Percentiles rank a stretch among this genome's conserved stretches.
phyloP scores from a whole-genome alignment of 2,113 vertebrate genomes.

The Callionymus lyra region DNA sequence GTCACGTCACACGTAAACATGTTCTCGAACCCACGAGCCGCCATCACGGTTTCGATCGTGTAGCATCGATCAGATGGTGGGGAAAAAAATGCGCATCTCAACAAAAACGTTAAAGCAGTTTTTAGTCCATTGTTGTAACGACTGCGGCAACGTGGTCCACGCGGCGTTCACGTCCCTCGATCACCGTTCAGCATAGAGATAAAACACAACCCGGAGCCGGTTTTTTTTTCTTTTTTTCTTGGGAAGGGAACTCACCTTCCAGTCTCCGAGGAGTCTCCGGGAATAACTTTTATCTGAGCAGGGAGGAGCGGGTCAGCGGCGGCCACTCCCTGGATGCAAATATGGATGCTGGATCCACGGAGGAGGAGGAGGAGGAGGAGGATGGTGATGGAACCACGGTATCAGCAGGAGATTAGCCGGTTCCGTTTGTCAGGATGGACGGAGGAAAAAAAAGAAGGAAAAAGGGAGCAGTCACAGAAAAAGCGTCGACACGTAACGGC shows the following conservation, averaged over 20 bases:
- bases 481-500: conserved; percentile 2
- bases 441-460: no score
- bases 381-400: conserved; percentile 25
- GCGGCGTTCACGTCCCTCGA: conserved; percentile 12
- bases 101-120: conserved; percentile 32
- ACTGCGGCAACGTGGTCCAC: conserved; percentile 52
- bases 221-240: no score
- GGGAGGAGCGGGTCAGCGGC: conserved; percentile 8
- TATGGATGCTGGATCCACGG: conserved; percentile 51
- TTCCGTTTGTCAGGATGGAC: conserved; percentile 1
- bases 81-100: conserved; percentile 32
- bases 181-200: background rate
- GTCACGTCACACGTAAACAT: no score
- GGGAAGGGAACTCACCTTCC: conserved; percentile 29
- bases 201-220: background rate
- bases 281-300: conserved; percentile 6
- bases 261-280: conserved; percentile 18
- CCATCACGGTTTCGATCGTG: no score
- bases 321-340: conserved; percentile 66
- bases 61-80: no score
- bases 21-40: no score
- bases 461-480: no score
- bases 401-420: conserved; percentile 17
- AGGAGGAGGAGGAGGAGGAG: conserved; percentile 26
- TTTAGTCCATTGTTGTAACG: conserved; percentile 57